phyloP scores from a whole-genome alignment of 2,797 vertebrate genomes.

The Ceryle rudis region DNA sequence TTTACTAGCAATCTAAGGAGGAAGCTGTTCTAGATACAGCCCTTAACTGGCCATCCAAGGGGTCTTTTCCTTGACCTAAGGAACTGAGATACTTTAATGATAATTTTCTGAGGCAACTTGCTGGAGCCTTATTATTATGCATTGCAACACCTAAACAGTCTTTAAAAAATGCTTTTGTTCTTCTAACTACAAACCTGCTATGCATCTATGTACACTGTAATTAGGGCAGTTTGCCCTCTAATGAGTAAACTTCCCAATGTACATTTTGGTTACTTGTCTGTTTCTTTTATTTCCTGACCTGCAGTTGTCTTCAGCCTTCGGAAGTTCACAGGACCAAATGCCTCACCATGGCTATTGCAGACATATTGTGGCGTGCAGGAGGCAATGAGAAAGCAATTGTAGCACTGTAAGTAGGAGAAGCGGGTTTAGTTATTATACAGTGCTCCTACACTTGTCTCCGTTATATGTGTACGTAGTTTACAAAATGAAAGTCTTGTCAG shows the following conservation, averaged over 20 bases:
- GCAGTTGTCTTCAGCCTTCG: conserved; percentile 83
- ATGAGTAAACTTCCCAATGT: background rate
- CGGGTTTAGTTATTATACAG: accelerated
- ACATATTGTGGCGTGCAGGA: conserved; percentile 91
- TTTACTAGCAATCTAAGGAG: background rate
- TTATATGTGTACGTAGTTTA: accelerated
- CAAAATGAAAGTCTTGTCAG: background rate
- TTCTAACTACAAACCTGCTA: background rate
- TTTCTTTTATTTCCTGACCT: background rate
- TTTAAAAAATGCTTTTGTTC: background rate
- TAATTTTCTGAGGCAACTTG: background rate
- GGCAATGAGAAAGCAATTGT: conserved; percentile 82
- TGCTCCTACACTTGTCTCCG: background rate
- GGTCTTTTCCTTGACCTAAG: background rate
- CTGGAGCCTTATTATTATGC: accelerated
- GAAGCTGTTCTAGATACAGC: background rate
- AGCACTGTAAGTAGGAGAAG: conserved; percentile 83
- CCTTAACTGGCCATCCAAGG: background rate
- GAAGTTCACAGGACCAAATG: conserved; percentile 81
- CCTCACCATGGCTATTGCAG: conserved; percentile 84
- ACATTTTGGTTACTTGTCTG: background rate
- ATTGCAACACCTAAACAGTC: background rate
- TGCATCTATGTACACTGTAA: background rate
- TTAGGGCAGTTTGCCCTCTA: background rate
- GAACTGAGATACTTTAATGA: background rate